phyloP scores from a whole-genome alignment of 2,113 vertebrate species.

The Corythoichthys haematopterus region DNA sequence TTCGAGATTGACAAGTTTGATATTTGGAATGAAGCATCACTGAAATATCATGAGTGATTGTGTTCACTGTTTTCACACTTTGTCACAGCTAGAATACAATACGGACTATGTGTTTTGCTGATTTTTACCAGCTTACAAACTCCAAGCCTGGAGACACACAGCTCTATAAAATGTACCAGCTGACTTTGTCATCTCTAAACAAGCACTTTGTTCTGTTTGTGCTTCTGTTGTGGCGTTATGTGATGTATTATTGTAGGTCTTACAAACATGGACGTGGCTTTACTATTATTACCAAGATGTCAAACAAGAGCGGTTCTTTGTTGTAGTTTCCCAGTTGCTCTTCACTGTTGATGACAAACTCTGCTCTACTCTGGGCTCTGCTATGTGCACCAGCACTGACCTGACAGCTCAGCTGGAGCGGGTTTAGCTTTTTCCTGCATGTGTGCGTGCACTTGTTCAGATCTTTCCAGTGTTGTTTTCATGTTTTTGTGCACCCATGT shows the following conservation, averaged over 20 bases:
- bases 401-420: conserved; percentile 38
- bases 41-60: not conserved
- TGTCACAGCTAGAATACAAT: not conserved
- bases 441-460: conserved; percentile 4
- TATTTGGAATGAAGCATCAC: too few species aligned
- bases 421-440: not conserved
- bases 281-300: not conserved
- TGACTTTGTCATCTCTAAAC: conserved; percentile 2
- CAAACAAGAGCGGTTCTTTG: not conserved
- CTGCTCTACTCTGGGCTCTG: conserved; percentile 7
- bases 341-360: conserved; percentile 10
- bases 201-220: conserved; percentile 17
- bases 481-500: conserved; percentile 24
- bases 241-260: conserved; percentile 5
- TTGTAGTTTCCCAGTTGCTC: conserved; percentile 1
- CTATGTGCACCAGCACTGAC: conserved; percentile 4
- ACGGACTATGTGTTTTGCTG: not conserved
- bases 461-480: conserved; percentile 17
- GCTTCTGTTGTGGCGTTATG: conserved; percentile 6
- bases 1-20: too few species aligned
- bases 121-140: not conserved
- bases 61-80: not conserved
- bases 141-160: not conserved
- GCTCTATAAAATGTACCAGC: conserved; percentile 7
- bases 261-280: not conserved